Conservation (phyloP, 2,888 invertebrate genomes). For the Metalampra italica region DNA sequence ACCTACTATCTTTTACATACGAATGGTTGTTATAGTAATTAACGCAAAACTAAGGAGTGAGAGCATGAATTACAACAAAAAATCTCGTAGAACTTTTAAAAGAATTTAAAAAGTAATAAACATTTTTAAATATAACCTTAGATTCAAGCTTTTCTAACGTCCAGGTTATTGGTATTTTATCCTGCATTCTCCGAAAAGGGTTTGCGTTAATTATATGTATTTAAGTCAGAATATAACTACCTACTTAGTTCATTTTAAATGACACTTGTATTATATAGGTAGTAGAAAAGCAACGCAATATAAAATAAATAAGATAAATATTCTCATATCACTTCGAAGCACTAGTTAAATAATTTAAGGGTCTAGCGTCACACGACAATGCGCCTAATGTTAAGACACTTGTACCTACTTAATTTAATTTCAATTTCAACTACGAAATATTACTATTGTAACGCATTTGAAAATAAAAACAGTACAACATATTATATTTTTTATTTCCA, state of each 20-base stretch:
- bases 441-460: conserved; percentile 55
- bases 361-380: conserved; percentile 46
- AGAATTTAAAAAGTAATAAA: no score
- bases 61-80: no score
- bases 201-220: no score
- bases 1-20: no score
- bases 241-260: not conserved
- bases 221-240: no score
- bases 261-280: conserved; percentile 13
- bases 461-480: conserved; percentile 58
- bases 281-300: conserved; percentile 28
- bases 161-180: no score
- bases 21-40: no score
- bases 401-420: conserved; percentile 46
- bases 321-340: conserved; percentile 56
- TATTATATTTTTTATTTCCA: conserved; percentile 20
- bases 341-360: conserved; percentile 48
- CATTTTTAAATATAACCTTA: no score
- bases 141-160: no score
- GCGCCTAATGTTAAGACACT: conserved; percentile 52
- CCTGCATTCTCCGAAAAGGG: no score
- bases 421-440: conserved; percentile 41
- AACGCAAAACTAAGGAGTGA: no score
- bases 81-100: no score
- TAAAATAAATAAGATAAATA: conserved; percentile 13